Conservation (phyloP, 2,888 invertebrate species). For the Chrysolina oricalcia region DNA sequence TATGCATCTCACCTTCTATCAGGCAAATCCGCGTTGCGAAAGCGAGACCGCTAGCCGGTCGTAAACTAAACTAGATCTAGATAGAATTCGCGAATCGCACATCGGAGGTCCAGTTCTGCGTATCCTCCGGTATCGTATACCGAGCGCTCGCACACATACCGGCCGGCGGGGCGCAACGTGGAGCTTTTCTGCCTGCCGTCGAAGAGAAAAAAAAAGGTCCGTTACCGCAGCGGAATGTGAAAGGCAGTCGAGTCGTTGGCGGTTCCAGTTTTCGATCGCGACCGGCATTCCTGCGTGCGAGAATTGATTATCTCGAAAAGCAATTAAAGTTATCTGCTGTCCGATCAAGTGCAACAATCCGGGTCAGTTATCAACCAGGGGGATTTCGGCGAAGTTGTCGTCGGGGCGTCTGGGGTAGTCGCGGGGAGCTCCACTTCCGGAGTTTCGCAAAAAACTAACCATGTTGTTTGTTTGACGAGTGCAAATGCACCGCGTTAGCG, state of each 20-base stretch:
- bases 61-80: slow-evolving; percentile 9
- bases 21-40: neutral
- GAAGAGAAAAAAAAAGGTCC: slow-evolving; percentile 17
- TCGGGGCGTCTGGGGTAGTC: slow-evolving; percentile 8
- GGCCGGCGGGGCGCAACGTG: neutral
- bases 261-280: slow-evolving; percentile 57
- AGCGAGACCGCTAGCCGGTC: neutral
- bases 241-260: slow-evolving; percentile 52
- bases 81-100: neutral
- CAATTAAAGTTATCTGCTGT: slow-evolving; percentile 52
- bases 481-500: neutral
- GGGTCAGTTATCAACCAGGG: slow-evolving; percentile 38
- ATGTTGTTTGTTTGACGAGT: neutral
- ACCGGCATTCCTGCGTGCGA: slow-evolving; percentile 56
- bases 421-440: slow-evolving; percentile 30
- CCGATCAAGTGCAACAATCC: slow-evolving; percentile 45
- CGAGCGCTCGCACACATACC: neutral
- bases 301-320: slow-evolving; percentile 51
- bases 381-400: neutral
- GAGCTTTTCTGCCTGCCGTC: neutral
- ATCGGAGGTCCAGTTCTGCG: slow-evolving; percentile 1
- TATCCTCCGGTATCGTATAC: slow-evolving; percentile 14
- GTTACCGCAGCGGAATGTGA: slow-evolving; percentile 25
- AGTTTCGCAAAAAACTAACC: neutral
- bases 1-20: neutral